Conservation (phyloP, 2,888 invertebrate genomes). For the Zeuzera pyrina region DNA sequence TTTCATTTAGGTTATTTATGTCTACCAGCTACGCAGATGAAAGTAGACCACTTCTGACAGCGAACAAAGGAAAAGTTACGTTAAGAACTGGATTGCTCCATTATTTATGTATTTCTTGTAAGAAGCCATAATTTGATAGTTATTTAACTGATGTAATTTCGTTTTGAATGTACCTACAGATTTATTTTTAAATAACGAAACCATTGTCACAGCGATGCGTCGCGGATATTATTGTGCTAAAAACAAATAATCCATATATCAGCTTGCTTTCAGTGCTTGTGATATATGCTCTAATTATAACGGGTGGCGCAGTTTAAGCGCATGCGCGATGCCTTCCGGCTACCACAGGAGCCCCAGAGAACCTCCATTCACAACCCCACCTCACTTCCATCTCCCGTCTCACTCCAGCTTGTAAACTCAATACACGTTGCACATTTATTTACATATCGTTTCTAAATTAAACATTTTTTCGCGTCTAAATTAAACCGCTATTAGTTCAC, state of each 20-base stretch:
- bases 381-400: constrained; percentile 16
- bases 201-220: constrained; percentile 25
- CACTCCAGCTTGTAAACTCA: not conserved
- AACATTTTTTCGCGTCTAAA: not conserved
- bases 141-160: too few relatives aligned
- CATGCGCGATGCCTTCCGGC: constrained; percentile 24
- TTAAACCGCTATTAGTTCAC: too few relatives aligned
- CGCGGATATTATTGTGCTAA: constrained; percentile 22
- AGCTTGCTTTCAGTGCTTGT: constrained; percentile 16
- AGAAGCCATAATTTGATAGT: too few relatives aligned
- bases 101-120: too few relatives aligned
- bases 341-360: constrained; percentile 9
- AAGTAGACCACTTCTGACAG: too few relatives aligned
- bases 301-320: constrained; percentile 24
- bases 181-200: too few relatives aligned
- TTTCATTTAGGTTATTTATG: too few relatives aligned
- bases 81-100: too few relatives aligned
- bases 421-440: constrained; percentile 32
- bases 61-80: too few relatives aligned
- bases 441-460: constrained; percentile 13
- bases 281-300: constrained; percentile 36
- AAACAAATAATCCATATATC: constrained; percentile 24
- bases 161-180: too few relatives aligned
- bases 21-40: too few relatives aligned
- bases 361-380: constrained; percentile 36